Base-by-base conservation (phyloP, 92 coral and sea anemone genomes). In the Chrysogorgia sp. region DNA sequence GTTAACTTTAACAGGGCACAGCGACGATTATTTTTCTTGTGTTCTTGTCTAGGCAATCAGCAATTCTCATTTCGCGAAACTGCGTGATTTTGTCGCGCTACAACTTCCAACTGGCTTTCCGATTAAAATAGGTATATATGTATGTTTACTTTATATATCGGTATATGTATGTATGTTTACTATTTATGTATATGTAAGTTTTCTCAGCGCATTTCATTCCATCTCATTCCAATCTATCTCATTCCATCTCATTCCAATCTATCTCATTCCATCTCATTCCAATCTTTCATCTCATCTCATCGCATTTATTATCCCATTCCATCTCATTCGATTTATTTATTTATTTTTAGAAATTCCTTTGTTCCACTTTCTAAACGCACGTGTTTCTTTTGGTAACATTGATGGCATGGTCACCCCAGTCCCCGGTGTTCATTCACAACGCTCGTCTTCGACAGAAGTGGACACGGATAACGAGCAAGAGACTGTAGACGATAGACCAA, bases 21-120 rank as follows among this genome's bases (percentile, higher is more conserved):
- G n/a, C n/a, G n/a, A n/a, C n/a, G n/a, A n/a, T n/a, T n/a, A n/a
- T n/a, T n/a, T 60, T 59, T 25, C n/a, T 10, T 32, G 21, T 45
- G 30, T 29, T 30, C 12, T 17, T 65, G 10, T 24, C 14, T 57
- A 94, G 98, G 98, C 98, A 13, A 94, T 94, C 61, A 94, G 98
- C 40, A 94, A 94, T 77, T 92, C 97, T 31, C 98, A 94, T 71
- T 94, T 94, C 85, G 98, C 98, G 30, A 94, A 94, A 87, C 88
- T 94, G 68, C 83, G 98, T 47, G 98, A 94, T 81, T 94, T 94
- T 34, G 89, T 94, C 62, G 98, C 98, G 1, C 85, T 94, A 0
- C 98, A 94, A 79, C 77, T 94, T 21, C 98, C 98, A 22, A 63
- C 90, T 45, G 98, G 98, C 17, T 94, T 94, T 79, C 98, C 98